Evolutionary conservation across 2,888 invertebrate species (phyloP).

Genomic region (Eucera pruinosa): DNA sequence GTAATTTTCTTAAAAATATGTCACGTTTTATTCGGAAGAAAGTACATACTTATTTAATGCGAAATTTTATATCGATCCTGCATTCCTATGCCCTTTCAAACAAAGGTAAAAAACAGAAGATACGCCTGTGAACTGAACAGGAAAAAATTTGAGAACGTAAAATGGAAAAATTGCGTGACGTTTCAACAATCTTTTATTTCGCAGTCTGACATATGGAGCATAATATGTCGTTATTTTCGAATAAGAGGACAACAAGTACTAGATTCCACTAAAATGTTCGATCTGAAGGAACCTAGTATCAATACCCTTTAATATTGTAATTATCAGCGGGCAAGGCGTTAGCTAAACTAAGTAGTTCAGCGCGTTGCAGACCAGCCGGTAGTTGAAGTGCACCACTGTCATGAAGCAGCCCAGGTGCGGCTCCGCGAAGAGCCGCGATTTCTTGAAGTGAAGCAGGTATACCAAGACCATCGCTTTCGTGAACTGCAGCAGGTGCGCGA

Average conservation of each 20-base stretch:
- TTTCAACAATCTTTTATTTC: slow-evolving; percentile 35
- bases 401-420: not conserved
- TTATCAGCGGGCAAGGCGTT: slow-evolving; percentile 69
- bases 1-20: too few relatives aligned
- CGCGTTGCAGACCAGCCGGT: slow-evolving; percentile 15
- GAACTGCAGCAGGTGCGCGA: not conserved
- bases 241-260: slow-evolving; percentile 18
- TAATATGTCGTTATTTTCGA: slow-evolving; percentile 5
- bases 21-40: too few relatives aligned
- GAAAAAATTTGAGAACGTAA: too few relatives aligned
- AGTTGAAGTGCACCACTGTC: not conserved
- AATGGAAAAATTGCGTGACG: too few relatives aligned
- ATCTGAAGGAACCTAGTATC: slow-evolving; percentile 42
- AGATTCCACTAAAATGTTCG: slow-evolving; percentile 16
- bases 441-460: not conserved
- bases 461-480: not conserved
- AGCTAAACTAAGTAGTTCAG: slow-evolving; percentile 46
- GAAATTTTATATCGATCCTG: too few relatives aligned
- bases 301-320: slow-evolving; percentile 72
- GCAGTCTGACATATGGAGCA: slow-evolving; percentile 28
- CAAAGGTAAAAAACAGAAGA: not conserved
- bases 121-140: not conserved
- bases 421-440: not conserved
- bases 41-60: too few relatives aligned
- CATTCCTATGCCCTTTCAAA: too few relatives aligned